A percentile compares a stretch with the other conserved stretches of the same genome.
Conservation (phyloP, 2,113 vertebrate species). For the Melanocharis versteri region DNA sequence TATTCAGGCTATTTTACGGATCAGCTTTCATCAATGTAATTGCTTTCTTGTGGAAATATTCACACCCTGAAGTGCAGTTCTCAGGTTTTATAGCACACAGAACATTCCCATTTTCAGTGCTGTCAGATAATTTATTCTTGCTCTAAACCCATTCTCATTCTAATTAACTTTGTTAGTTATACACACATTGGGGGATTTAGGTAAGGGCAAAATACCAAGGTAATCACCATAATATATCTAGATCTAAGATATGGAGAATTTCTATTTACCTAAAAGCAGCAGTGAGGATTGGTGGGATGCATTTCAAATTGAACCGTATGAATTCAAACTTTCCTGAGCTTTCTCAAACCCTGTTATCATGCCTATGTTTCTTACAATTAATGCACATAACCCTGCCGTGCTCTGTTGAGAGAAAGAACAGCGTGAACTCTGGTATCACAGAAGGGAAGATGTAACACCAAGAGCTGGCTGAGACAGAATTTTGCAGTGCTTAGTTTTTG, state of each 20-base stretch:
- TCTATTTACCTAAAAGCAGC: not conserved
- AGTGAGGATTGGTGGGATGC: not conserved
- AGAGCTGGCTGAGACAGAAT: not conserved
- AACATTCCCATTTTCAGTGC: not conserved
- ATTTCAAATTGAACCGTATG: not conserved
- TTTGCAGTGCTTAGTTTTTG: not conserved
- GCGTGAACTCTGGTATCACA: not conserved
- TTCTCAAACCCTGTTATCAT: not conserved
- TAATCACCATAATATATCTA: not conserved
- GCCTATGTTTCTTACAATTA: not conserved
- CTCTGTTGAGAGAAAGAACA: not conserved
- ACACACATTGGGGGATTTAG: not conserved
- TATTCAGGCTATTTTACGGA: not conserved
- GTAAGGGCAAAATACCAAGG: not conserved
- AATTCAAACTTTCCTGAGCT: not conserved
- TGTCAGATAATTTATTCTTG: not conserved
- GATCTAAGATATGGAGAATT: not conserved
- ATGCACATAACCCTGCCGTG: accelerated
- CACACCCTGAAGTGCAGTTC: not conserved
- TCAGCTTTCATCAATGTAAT: not conserved
- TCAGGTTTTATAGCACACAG: not conserved
- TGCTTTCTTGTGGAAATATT: conserved; percentile 2
- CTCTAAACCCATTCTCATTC: not conserved
- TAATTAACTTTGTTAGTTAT: not conserved
- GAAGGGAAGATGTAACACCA: not conserved